Percentiles rank a stretch among this genome's conserved stretches.
phyloP scores from a whole-genome alignment of 1,140 invertebrate genomes.

The Rhagoletis zephyria region DNA sequence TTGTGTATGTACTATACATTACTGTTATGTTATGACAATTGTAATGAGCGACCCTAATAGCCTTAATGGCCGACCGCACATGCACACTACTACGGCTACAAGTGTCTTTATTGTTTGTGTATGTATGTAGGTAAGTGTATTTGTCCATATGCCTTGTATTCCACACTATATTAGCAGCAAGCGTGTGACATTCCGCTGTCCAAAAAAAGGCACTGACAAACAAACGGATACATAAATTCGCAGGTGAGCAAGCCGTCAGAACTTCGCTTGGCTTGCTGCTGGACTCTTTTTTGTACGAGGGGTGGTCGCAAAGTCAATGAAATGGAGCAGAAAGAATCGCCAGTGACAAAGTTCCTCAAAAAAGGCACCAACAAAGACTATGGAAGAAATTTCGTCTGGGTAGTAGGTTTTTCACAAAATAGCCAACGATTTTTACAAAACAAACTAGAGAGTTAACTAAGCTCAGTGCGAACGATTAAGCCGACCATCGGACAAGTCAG shows the following conservation, averaged over 20 bases:
- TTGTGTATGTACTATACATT: neutral
- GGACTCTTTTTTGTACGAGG: too few species aligned
- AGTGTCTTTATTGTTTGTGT: neutral
- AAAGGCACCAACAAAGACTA: too few species aligned
- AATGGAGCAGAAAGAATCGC: too few species aligned
- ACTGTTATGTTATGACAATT: conserved; percentile 34
- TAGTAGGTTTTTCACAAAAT: too few species aligned
- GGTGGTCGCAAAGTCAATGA: too few species aligned
- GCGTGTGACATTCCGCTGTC: conserved; percentile 28
- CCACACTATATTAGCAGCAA: neutral
- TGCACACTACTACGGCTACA: too few species aligned
- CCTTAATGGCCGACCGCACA: neutral
- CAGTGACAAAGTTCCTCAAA: too few species aligned
- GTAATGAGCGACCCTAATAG: conserved; percentile 15
- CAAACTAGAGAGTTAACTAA: too few species aligned
- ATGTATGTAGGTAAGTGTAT: neutral
- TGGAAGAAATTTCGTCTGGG: too few species aligned
- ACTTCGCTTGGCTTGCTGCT: neutral
- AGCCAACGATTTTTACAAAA: too few species aligned
- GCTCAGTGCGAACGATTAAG: too few species aligned
- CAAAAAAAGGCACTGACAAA: neutral
- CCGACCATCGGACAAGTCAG: too few species aligned
- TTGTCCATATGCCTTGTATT: neutral
- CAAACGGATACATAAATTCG: conserved; percentile 30
- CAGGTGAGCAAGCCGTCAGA: neutral